phyloP scores from a whole-genome alignment of 2,888 invertebrate genomes.

The Eremobia ochroleuca region DNA sequence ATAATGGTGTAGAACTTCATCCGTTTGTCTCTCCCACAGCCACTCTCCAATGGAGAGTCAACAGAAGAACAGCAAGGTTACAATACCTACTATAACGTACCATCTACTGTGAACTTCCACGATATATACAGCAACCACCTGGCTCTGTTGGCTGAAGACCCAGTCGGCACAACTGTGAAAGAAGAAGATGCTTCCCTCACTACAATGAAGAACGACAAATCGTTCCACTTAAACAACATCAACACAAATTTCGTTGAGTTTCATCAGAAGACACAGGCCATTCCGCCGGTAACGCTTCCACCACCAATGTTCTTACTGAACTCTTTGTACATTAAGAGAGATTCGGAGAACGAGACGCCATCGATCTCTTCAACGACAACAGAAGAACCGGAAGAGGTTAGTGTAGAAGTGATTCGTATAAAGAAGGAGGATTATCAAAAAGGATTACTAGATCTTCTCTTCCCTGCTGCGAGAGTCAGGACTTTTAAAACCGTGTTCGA shows the following conservation, averaged over 20 bases:
- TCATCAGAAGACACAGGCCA: slow-evolving; percentile 51
- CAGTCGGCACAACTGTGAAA: slow-evolving; percentile 36
- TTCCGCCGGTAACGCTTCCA: slow-evolving; percentile 43
- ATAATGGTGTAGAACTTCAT: not conserved
- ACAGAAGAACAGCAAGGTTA: slow-evolving; percentile 71
- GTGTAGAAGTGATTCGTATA: slow-evolving; percentile 70
- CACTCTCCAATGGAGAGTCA: slow-evolving; percentile 66
- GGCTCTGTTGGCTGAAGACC: slow-evolving; percentile 65
- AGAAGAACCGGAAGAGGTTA: slow-evolving; percentile 63
- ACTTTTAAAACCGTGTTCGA: slow-evolving; percentile 81
- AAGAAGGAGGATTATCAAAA: slow-evolving; percentile 68
- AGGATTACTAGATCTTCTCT: slow-evolving; percentile 81
- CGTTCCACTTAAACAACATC: slow-evolving; percentile 63
- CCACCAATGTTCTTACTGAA: slow-evolving; percentile 66
- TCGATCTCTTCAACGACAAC: slow-evolving; percentile 53
- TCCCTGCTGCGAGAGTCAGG: slow-evolving; percentile 79
- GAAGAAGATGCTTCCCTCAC: slow-evolving; percentile 64
- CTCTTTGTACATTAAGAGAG: slow-evolving; percentile 25
- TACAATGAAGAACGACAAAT: slow-evolving; percentile 66
- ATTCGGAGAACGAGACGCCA: not conserved
- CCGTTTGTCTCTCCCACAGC: slow-evolving; percentile 67
- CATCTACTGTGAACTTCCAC: slow-evolving; percentile 75
- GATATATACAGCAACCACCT: slow-evolving; percentile 77
- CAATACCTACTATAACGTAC: slow-evolving; percentile 62
- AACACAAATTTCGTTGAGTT: slow-evolving; percentile 73